Evolutionary conservation across 2,888 invertebrate genomes (phyloP), one percentile per base, ranked within the genome.

Genomic region (Argynnis bischoffii): DNA sequence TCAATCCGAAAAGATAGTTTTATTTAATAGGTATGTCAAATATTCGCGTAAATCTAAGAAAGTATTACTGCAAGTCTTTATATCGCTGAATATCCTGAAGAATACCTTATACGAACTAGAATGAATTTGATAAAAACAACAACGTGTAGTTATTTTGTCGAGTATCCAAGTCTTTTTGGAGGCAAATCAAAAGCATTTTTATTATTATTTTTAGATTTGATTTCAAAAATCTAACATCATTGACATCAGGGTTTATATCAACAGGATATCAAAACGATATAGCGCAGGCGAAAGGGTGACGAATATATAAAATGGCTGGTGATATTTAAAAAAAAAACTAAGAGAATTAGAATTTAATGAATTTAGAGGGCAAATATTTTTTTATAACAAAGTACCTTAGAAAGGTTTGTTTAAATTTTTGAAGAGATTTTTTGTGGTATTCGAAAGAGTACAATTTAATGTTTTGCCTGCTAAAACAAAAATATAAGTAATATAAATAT

Each of bases 271-370:
- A 78, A 64, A 63, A 35, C 51, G 77, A 74, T 72, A 74, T 68
- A 68, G 71, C 75, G 76, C 71, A 69, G 78, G 78, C 80, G 67
- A 73, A 79, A 82, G 80, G 80, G 81, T 82, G 81, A 85, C 84
- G 78, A 76, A 77, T 67, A 74, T 78, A 84, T 83, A 86, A 84
- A 61, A 67, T 84, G 87, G 83, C 87, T 79, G 69, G 65, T 57
- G 61, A 51, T 51, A 55, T 26, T 53, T 50, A 63, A 46, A 67
- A 54, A 4, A 56, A 64, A 47, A 6, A 13, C 53, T 26, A 16
- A 41, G 8, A 11, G 2, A 41, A 41, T 8, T 8, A 41, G 11
- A 11, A 41, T 41, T 41, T 41, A 41, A 2, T 11, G 11, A 11
- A 41, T 11, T n/a, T 11, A 41, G 35, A 41, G 35, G 35, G 11